Base-by-base conservation (phyloP, 1,140 invertebrate species). In the Batillaria attramentaria region DNA sequence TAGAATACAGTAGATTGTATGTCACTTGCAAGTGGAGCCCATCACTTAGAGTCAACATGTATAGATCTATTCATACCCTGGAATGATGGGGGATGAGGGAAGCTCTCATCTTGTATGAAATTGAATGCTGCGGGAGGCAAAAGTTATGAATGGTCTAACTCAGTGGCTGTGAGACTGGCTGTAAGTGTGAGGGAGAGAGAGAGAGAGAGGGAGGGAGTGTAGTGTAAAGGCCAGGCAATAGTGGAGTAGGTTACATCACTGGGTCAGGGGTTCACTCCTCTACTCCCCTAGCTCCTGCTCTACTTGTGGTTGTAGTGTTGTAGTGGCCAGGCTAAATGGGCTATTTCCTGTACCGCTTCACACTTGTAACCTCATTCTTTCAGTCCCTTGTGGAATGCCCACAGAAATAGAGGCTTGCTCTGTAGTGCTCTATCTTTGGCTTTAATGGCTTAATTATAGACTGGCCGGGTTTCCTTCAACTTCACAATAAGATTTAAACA, bases 321-420 rank as follows among this genome's bases (percentile, higher is more conserved):
- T n/a, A n/a, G 57, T 60, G 57, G 31, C 57, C 57, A 60, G 57
- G 57, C 68, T 13, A 70, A 68, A 70, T 70, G 68, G 39, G 68
- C 37, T 42, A 70, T 42, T 70, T 70, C 68, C 68, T 70, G 31
- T 42, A 39, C 68, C 31, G 42, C 68, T 70, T 70, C 24, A 37
- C 65, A 28, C 37, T 70, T 70, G n/a, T 70, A 42, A 70, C 68
- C 68, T 39, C 41, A 28, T 70, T 70, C 31, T 42, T 20, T 13
- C 39, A 18, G 68, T 42, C 24, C 24, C 24, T 28, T 60, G 31
- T 42, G 37, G 3, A 24, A 62, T 62, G 37, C 68, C 37, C 31
- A 37, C 68, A 70, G 68, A 70, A 70, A 70, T 70, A 70, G 68
- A 41, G 42, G 39, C 57, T 60, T 33, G n/a, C 31, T 39, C 20